phyloP scores from a whole-genome alignment of 1,140 invertebrate species.

The Lordiphosa clarofinis region DNA sequence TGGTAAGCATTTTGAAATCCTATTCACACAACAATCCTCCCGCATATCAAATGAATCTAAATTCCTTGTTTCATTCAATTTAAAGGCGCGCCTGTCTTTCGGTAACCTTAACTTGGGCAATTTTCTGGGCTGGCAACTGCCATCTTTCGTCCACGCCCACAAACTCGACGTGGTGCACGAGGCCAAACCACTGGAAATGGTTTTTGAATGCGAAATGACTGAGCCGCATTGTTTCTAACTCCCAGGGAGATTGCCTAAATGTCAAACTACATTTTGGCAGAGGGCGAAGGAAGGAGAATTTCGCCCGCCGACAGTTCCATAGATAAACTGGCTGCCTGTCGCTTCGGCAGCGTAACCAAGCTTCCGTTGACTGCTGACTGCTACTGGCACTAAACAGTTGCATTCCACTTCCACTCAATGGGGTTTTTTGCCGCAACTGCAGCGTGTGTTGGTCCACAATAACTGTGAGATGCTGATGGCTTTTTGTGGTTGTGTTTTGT shows the following conservation, averaged over 20 bases:
- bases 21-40: background rate
- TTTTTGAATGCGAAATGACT: conserved; percentile 60
- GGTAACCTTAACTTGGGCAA: conserved; percentile 18
- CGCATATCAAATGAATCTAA: conserved; percentile 9
- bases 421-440: conserved; percentile 15
- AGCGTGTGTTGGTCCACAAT: conserved; percentile 27
- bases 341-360: conserved; percentile 25
- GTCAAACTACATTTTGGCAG: conserved; percentile 40
- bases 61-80: conserved; percentile 9
- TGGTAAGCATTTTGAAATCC: conserved; percentile 25
- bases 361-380: conserved; percentile 7
- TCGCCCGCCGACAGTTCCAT: conserved; percentile 41
- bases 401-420: conserved; percentile 44
- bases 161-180: conserved; percentile 22
- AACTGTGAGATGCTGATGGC: conserved; percentile 44
- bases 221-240: conserved; percentile 35
- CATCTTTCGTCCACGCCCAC: background rate
- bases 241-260: conserved; percentile 47
- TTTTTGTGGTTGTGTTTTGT: conserved; percentile 31
- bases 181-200: conserved; percentile 27
- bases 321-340: conserved; percentile 64
- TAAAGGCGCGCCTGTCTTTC: conserved; percentile 3
- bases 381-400: conserved; percentile 51
- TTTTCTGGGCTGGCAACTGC: conserved; percentile 20
- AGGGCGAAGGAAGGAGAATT: background rate